Evolutionary conservation across 2,113 vertebrate species (phyloP).

Genomic region (Carlito syrichta): DNA sequence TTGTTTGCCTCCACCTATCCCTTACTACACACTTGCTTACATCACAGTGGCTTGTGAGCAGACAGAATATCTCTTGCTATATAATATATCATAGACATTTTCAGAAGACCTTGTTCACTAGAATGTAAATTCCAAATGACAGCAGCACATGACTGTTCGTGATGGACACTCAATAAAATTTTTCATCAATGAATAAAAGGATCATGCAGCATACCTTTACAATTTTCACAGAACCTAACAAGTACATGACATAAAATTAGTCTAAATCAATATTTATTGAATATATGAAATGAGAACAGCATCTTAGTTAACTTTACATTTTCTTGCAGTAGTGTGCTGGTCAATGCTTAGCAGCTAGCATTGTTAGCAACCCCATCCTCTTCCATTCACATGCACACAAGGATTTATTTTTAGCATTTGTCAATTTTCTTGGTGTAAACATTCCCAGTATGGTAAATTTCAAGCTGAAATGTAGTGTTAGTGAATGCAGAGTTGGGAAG

Average conservation of each 20-base stretch:
- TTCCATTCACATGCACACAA: too few species aligned
- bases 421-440: neutral
- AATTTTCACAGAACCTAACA: neutral
- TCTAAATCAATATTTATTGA: neutral
- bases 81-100: neutral
- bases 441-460: neutral
- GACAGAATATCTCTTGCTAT: neutral
- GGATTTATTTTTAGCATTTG: neutral
- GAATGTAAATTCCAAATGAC: neutral
- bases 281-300: neutral
- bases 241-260: neutral
- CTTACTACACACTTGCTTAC: neutral
- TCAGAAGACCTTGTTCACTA: neutral
- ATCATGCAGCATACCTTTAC: neutral
- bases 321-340: neutral
- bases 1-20: neutral
- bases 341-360: neutral
- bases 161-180: neutral
- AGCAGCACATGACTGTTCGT: neutral
- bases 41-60: neutral
- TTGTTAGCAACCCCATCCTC: accelerated
- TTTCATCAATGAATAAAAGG: neutral
- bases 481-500: neutral
- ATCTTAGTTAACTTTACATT: neutral
- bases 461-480: neutral